Conservation (phyloP, 2,113 vertebrate species). For the Sterna hirundo region DNA sequence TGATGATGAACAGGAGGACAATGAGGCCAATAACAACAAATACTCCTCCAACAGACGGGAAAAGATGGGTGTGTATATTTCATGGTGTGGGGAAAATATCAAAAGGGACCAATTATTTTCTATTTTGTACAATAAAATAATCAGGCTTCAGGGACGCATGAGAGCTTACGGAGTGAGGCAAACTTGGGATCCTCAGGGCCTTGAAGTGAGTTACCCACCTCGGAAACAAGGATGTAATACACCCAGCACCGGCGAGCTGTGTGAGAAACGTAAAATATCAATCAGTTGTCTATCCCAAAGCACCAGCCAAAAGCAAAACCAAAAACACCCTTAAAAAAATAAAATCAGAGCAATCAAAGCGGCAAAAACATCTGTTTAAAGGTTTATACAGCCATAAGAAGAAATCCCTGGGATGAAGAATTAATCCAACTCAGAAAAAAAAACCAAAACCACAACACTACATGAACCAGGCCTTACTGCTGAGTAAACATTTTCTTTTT, state of each 20-base stretch:
- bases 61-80: background rate
- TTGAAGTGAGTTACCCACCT: fast-evolving
- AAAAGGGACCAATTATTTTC: background rate
- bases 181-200: background rate
- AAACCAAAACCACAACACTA: too few species aligned
- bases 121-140: background rate
- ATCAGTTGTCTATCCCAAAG: background rate
- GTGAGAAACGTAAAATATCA: background rate
- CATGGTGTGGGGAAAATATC: background rate
- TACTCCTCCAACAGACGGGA: background rate
- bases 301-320: background rate
- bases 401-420: background rate
- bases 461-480: background rate
- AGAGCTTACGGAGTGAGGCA: background rate
- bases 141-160: background rate
- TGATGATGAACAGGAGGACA: background rate
- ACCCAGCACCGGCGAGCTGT: background rate
- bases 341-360: background rate
- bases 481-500: background rate
- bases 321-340: background rate
- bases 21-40: background rate
- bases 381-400: background rate
- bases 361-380: background rate
- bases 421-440: background rate
- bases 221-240: background rate